phyloP scores from a whole-genome alignment of 2,113 vertebrate genomes.

The Cricetomys ansorgei region DNA sequence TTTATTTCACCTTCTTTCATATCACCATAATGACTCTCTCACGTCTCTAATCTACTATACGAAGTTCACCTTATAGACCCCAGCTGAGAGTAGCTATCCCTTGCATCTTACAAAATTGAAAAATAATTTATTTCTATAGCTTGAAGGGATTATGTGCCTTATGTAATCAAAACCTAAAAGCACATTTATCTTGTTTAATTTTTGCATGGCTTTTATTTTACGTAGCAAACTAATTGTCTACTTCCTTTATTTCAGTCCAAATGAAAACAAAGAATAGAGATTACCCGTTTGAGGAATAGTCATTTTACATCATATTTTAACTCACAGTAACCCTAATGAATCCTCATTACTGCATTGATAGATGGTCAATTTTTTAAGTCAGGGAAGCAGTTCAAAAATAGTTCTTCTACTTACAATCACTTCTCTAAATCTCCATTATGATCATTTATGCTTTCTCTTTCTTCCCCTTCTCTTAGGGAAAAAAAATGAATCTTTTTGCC shows the following conservation, averaged over 20 bases:
- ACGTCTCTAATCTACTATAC: not conserved
- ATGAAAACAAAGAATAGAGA: constrained; percentile 67
- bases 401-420: constrained; percentile 51
- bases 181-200: constrained; percentile 60
- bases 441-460: constrained; percentile 5
- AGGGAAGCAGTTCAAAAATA: constrained; percentile 54
- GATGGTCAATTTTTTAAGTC: constrained; percentile 50
- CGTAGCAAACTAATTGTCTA: constrained; percentile 5
- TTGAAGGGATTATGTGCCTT: constrained; percentile 12
- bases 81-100: not conserved
- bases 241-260: constrained; percentile 64
- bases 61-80: not conserved
- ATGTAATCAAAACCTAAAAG: constrained; percentile 57
- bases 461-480: not conserved
- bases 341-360: constrained; percentile 66
- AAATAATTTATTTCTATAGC: constrained; percentile 3
- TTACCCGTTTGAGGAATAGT: not conserved
- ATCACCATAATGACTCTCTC: not conserved
- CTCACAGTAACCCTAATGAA: constrained; percentile 55
- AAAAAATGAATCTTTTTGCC: constrained; percentile 54
- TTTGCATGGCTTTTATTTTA: constrained; percentile 45
- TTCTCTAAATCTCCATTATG: constrained; percentile 66
- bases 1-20: not conserved
- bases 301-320: constrained; percentile 39
- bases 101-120: not conserved